Percentiles rank a stretch among this genome's conserved stretches.
Conservation (phyloP, 2,888 invertebrate species). For the Drosophila anomalipes region DNA sequence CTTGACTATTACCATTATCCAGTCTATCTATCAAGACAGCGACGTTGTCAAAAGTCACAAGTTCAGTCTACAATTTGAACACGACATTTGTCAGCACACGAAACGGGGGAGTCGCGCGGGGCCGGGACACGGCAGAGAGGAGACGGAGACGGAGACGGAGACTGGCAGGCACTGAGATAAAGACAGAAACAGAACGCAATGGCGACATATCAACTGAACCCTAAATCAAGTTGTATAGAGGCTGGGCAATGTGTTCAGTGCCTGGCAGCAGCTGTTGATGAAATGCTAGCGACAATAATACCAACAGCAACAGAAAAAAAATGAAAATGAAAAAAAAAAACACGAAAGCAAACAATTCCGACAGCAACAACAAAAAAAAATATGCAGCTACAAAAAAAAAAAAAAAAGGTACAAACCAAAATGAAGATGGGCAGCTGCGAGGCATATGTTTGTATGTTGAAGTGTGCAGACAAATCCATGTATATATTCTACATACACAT, state of each 20-base stretch:
- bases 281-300: constrained; percentile 70
- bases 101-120: constrained; percentile 1
- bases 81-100: constrained; percentile 69
- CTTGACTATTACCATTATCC: constrained; percentile 50
- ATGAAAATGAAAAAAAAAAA: constrained; percentile 19
- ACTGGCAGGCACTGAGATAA: constrained; percentile 26
- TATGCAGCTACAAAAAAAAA: constrained; percentile 21
- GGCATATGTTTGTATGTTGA: constrained; percentile 52
- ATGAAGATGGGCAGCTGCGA: constrained; percentile 76
- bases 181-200: constrained; percentile 38
- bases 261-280: constrained; percentile 77
- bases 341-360: constrained; percentile 39
- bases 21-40: constrained; percentile 45
- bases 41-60: constrained; percentile 69
- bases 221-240: constrained; percentile 80
- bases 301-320: constrained; percentile 32
- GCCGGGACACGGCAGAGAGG: not conserved
- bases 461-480: constrained; percentile 46
- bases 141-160: not conserved
- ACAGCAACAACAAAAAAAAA: constrained; percentile 12
- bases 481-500: constrained; percentile 33
- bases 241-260: constrained; percentile 60
- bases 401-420: constrained; percentile 54
- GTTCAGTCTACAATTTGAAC: constrained; percentile 75
- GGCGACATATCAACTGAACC: constrained; percentile 77